Evolutionary conservation across 92 coral and sea anemone genomes (phyloP), one percentile per base, ranked within the genome.

Genomic region (Parazoanthus swiftii): DNA sequence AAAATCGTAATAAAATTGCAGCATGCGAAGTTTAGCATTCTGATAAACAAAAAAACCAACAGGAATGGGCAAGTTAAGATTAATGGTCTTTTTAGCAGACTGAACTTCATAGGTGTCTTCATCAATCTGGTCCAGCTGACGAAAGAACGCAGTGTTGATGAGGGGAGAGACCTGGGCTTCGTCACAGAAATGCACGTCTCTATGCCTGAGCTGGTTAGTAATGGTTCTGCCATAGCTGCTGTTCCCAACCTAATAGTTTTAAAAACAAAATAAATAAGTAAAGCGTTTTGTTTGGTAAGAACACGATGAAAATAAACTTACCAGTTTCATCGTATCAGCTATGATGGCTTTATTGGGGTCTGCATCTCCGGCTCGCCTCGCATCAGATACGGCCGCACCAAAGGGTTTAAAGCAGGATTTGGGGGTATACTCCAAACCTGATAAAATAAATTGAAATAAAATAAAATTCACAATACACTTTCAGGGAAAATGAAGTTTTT

Each of bases 11-110:
- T 81, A 92, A 46, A 89, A 92, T 48, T 92, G 58, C 1, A 92
- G 75, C 92, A 92, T 89, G 0, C 91, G 33, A 0, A 89, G 51
- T 43, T 91, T 91, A 2, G 94, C 91, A 68, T 89, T 76, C 44
- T 80, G 90, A 56, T 85, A 91, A 37, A 90, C 94, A 29, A 92
- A 92, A n/a, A 88, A 80, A 6, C 88, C 89, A 81, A n/a, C 13
- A 9, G 25, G 74, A 3, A 68, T 20, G 13, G 74, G 74, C 1
- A 68, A 13, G 8, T 68, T 68, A 3, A 68, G 8, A 0, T 68
- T 68, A n/a, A n/a, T 68, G 7, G 0, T 39, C 2, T 68, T 68
- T 23, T 33, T 68, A 8, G 74, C 74, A 23, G 74, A 68, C 13
- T 68, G 74, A 23, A n/a, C 88, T 71, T 90, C 88, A 37, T 80